These are phyloP conservation scores for Corythornis vintsioides DNA, from an alignment of 2,113 vertebrate species.

Conservation along the genomic window DNA sequence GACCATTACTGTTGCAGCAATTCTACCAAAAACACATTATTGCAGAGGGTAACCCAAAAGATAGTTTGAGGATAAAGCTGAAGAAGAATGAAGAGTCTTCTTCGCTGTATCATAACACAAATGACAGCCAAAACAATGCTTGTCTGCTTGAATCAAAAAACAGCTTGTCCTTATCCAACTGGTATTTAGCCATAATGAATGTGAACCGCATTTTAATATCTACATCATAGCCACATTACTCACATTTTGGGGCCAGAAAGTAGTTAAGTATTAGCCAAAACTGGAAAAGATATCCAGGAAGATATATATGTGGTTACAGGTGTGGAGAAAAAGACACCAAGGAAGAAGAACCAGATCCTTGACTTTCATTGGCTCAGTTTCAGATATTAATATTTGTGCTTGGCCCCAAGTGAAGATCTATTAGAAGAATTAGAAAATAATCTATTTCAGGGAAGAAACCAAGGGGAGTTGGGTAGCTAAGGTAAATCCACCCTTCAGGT, in stretches of 20 bases:
- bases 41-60: background rate
- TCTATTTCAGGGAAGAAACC: background rate
- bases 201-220: background rate
- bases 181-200: background rate
- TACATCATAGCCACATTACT: background rate
- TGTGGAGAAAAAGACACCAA: background rate
- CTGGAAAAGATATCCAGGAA: background rate
- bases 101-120: rapidly evolving
- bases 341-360: background rate
- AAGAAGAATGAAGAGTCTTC: background rate
- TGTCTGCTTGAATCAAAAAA: background rate
- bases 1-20: background rate
- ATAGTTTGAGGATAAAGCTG: background rate
- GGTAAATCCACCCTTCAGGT: background rate
- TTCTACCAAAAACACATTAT: background rate
- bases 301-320: background rate
- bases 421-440: background rate
- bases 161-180: background rate
- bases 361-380: background rate
- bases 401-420: background rate
- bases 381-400: background rate
- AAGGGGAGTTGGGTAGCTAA: background rate
- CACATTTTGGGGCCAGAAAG: background rate
- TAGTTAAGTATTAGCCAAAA: background rate
- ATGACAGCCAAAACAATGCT: rapidly evolving